Evolutionary conservation across 2,888 invertebrate species (phyloP), one percentile per base, ranked within the genome.

Genomic region (Drosophila putrida): DNA sequence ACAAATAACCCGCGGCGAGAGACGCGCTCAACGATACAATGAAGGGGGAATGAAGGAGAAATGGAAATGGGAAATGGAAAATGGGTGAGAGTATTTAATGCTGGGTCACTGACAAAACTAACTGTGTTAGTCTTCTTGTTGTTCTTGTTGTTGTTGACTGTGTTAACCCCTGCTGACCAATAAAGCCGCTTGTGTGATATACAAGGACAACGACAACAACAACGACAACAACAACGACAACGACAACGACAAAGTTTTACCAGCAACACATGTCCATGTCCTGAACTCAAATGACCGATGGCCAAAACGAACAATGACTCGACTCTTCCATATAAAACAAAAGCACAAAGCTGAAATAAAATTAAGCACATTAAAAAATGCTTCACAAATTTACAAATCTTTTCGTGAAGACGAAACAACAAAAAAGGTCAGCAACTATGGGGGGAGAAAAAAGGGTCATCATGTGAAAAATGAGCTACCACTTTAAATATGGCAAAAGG

Each of bases 371-470:
- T 86, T 86, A 86, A 86, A 86, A 84, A 86, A 82, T 86, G 87
- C 85, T 87, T 86, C 87, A 74, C 85, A 86, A 86, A 87, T 86
- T 86, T 86, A 86, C 87, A 86, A 86, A 87, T 86, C 87, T 82
- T 80, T 35, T 55, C 67, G 71, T 50, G 38, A 31, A 38, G 36
- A 6, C 43, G n/a, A 11, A 38, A 25, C 41, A 13, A 25, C 31
- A 27, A 78, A 84, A 86, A 85, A 76, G 87, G 84, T 80, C 81
- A 86, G 65, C 76, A 72, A 54, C 51, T 8, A n/a, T 44, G 20
- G 5, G 43, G 15, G 43, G 11, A 57, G 46, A 49, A 63, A 79
- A 72, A 80, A 80, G 80, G 80, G 78, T 80, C 72, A 78, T 47
- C 66, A 75, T 71, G 72, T 84, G 74, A 81, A 78, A 82, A 85